Evolutionary conservation across 2,888 invertebrate genomes (phyloP), one percentile per base, ranked within the genome.

Genomic region (Ophion ellenae): DNA sequence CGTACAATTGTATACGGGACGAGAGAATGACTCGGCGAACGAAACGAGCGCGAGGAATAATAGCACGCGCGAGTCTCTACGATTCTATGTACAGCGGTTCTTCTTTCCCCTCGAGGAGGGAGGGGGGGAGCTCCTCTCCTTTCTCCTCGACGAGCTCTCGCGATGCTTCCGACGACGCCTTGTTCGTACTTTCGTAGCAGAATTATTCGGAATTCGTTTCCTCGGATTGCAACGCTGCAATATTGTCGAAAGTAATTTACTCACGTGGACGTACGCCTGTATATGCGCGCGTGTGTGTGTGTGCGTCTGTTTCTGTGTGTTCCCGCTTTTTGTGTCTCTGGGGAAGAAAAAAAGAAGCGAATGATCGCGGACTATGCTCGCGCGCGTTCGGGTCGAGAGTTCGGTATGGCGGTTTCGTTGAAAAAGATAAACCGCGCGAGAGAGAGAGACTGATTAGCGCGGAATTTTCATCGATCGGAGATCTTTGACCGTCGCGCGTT

Each of bases 1-100:
- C 81, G 86, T 86, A 78, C 87, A 87, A 86, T 85, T 87, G 78
- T 88, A 74, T 74, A 80, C 80, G 82, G 61, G 32, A 79, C 69
- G 66, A 80, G 57, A 73, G 36, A 59, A 53, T 10, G 36, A 53
- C 32, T 10, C 40, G 71, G 61, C 28, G 61, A 64, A 75, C 7
- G 75, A 79, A 61, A 63, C 83, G 73, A 74, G 80, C 83, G 79
- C 78, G 85, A 83, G 79, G 71, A 82, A 84, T 76, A 77, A 85
- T 83, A 87, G 83, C 83, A 79, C 67, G 73, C 83, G 73, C 63
- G n/a, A 66, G 45, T 81, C 77, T 85, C 73, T 67, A 77, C 74
- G 71, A 83, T 86, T 83, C 6, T 20, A 76, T 66, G 83, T 85
- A 76, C 63, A 63, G 69, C 47, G 40, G 63, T 77, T 76, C 47